Conservation (phyloP, 2,113 vertebrate species). For the Trichechus manatus region DNA sequence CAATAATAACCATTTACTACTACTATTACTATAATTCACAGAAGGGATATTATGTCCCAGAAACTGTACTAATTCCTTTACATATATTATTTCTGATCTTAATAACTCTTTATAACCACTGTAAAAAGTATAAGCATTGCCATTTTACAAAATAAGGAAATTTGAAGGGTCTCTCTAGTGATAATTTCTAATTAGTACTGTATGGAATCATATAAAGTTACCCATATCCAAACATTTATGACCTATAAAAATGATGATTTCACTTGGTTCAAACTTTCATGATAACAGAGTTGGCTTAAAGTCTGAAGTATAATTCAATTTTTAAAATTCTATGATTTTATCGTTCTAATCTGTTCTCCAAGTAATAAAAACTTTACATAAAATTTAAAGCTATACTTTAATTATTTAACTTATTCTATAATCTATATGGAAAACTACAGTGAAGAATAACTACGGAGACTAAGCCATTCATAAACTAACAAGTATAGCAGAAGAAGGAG, state of each 20-base stretch:
- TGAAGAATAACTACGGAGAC: background rate
- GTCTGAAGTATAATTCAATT: background rate
- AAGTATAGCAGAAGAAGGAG: background rate
- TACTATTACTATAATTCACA: background rate
- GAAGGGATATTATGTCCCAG: background rate
- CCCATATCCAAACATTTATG: background rate
- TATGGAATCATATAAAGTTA: background rate
- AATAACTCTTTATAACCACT: background rate
- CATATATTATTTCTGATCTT: background rate
- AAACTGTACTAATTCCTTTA: background rate
- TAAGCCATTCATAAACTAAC: background rate
- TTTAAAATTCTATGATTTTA: background rate
- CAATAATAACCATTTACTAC: background rate
- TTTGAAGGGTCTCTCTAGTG: background rate
- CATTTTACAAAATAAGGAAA: background rate
- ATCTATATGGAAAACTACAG: background rate
- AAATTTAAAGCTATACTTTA: background rate
- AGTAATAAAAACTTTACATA: background rate
- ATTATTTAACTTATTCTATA: slow-evolving; percentile 23
- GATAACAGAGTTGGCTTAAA: background rate
- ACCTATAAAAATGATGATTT: background rate
- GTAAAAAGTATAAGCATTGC: background rate
- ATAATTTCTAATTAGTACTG: background rate
- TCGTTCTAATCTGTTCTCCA: slow-evolving; percentile 12
- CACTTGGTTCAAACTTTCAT: background rate